Evolutionary conservation across 2,113 vertebrate species (phyloP).

Genomic region (Columba livia): DNA sequence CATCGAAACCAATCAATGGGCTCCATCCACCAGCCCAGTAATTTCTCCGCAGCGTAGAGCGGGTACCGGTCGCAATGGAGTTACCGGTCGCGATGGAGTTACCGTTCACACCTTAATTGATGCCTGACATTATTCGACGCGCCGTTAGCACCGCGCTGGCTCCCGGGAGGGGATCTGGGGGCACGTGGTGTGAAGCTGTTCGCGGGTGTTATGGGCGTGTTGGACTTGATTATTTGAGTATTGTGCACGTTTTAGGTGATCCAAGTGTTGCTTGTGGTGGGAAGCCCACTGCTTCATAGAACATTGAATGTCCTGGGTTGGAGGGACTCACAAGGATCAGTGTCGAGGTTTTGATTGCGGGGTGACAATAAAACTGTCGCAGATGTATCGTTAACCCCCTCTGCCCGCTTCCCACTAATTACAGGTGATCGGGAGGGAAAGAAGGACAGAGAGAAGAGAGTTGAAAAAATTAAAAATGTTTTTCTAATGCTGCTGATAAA

Average conservation of each 20-base stretch:
- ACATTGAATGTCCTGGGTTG: not conserved
- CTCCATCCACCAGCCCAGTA: not conserved
- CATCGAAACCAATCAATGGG: not conserved
- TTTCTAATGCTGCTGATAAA: too few species aligned
- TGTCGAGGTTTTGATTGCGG: too few species aligned
- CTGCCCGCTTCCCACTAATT: too few species aligned
- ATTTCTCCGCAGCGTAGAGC: not conserved
- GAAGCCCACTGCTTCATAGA: not conserved
- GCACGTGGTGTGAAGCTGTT: not conserved
- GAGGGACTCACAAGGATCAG: too few species aligned
- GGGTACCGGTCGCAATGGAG: fast-evolving
- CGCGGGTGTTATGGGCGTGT: fast-evolving
- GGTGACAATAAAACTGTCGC: too few species aligned
- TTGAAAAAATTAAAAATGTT: too few species aligned
- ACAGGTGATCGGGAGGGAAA: too few species aligned
- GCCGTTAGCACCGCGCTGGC: fast-evolving
- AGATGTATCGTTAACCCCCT: too few species aligned
- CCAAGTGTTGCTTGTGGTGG: fast-evolving
- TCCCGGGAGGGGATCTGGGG: not conserved
- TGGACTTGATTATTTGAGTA: not conserved
- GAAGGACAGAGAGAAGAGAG: too few species aligned
- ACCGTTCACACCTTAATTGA: fast-evolving
- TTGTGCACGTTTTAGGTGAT: fast-evolving
- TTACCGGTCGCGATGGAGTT: not conserved
- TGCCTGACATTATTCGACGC: too few species aligned